Percentiles rank a stretch among this genome's conserved stretches.
phyloP scores from a whole-genome alignment of 2,888 invertebrate species.

The Linyphia triangularis region DNA sequence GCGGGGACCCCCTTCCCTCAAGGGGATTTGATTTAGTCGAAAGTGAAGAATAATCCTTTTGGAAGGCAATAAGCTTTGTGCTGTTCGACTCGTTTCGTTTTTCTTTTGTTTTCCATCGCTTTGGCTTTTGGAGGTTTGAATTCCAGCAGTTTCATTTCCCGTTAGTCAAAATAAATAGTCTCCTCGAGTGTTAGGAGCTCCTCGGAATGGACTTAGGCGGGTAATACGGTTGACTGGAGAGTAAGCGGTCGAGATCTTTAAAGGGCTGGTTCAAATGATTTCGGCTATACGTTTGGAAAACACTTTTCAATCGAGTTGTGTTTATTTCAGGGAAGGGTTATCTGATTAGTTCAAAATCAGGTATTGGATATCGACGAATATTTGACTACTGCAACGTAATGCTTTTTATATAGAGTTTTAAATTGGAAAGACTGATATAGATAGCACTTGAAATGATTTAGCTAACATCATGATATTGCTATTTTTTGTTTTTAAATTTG shows the following conservation, averaged over 20 bases:
- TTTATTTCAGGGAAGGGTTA: background rate
- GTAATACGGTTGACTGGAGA: background rate
- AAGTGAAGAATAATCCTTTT: conserved; percentile 70
- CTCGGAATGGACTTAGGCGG: conserved; percentile 24
- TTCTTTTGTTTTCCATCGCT: conserved; percentile 21
- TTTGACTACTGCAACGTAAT: background rate
- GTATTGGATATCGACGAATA: background rate
- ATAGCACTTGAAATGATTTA: too few species aligned
- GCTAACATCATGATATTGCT: too few species aligned
- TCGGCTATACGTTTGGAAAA: background rate
- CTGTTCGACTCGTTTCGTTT: conserved; percentile 51
- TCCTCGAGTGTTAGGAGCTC: conserved; percentile 2
- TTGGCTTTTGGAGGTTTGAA: conserved; percentile 36
- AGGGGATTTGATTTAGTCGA: conserved; percentile 59
- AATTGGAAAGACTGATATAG: too few species aligned
- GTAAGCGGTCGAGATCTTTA: background rate
- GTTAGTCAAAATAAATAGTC: conserved; percentile 57
- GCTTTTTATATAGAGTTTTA: background rate
- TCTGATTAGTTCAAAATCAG: background rate
- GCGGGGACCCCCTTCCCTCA: conserved; percentile 36
- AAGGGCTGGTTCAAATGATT: background rate
- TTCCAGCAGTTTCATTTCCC: conserved; percentile 66
- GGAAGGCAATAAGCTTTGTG: conserved; percentile 47
- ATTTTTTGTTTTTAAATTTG: too few species aligned
- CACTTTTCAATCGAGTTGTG: background rate